Percentiles rank a stretch among this genome's conserved stretches.
Evolutionary conservation across 2,797 vertebrate species (phyloP).

Genomic region (Fundulus diaphanus): DNA sequence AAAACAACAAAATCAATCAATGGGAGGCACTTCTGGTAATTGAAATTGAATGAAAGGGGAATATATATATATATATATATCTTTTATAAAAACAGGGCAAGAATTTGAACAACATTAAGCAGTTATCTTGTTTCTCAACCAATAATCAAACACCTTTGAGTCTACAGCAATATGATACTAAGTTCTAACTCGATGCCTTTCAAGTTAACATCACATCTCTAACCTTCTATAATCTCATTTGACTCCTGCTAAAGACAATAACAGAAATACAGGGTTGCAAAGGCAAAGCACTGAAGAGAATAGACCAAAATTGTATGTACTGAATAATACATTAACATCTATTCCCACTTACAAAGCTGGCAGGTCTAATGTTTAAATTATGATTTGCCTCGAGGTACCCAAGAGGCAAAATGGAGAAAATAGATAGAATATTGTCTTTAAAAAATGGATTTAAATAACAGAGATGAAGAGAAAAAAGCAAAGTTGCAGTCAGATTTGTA

Average conservation of each 20-base stretch:
- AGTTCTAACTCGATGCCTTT: slow-evolving; percentile 11
- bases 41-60: not conserved
- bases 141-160: not conserved
- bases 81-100: not conserved
- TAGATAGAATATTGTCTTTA: slow-evolving; percentile 10
- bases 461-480: not conserved
- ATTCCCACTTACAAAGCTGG: slow-evolving; percentile 57
- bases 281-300: slow-evolving; percentile 32
- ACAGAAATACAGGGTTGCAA: slow-evolving; percentile 36
- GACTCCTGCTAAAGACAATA: slow-evolving; percentile 22
- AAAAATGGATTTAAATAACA: slow-evolving; percentile 6
- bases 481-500: not conserved
- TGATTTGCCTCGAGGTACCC: slow-evolving; percentile 64
- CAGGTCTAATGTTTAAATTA: slow-evolving; percentile 72
- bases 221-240: not conserved
- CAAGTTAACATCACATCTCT: not conserved
- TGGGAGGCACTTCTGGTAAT: not conserved
- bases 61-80: not conserved
- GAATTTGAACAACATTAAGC: not conserved
- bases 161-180: not conserved
- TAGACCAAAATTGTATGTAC: slow-evolving; percentile 55
- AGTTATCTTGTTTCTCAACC: not conserved
- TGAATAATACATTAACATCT: slow-evolving; percentile 69
- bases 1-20: not conserved
- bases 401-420: slow-evolving; percentile 41